A percentile compares a stretch with the other conserved stretches of the same genome.
Conservation (phyloP, 1,140 invertebrate genomes). For the Cotesia chilonis region DNA sequence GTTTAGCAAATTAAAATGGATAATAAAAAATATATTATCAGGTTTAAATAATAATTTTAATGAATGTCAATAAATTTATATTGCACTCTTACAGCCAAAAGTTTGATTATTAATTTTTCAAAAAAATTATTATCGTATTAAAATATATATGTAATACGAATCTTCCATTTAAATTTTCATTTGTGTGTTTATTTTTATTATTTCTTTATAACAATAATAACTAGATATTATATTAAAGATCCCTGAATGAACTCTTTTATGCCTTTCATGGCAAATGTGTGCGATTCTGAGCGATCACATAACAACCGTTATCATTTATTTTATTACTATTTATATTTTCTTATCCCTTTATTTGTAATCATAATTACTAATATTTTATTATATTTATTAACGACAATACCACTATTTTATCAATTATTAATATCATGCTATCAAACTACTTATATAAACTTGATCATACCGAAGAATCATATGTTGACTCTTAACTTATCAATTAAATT, state of each 20-base stretch:
- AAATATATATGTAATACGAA: not conserved
- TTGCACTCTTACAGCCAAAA: too few species aligned
- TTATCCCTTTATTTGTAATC: conserved; percentile 1
- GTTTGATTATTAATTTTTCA: too few species aligned
- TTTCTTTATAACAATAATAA: conserved; percentile 45
- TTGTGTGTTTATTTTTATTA: not conserved
- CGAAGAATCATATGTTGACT: conserved; percentile 40
- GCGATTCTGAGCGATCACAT: conserved; percentile 35
- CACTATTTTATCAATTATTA: not conserved
- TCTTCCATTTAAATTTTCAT: conserved; percentile 20
- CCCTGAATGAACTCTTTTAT: conserved; percentile 56
- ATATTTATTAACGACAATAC: too few species aligned
- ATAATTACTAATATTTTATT: conserved; percentile 26
- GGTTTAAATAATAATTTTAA: too few species aligned
- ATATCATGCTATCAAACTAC: conserved; percentile 6
- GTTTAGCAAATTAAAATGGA: too few species aligned
- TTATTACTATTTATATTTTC: conserved; percentile 7
- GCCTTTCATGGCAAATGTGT: conserved; percentile 51
- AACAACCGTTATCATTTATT: conserved; percentile 33
- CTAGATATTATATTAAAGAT: conserved; percentile 55
- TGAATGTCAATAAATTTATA: too few species aligned
- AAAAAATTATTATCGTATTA: not conserved
- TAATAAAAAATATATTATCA: too few species aligned
- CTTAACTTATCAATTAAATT: conserved; percentile 25
- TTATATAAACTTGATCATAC: not conserved